Conservation (phyloP, 2,113 vertebrate species). For the Caranx melampygus region DNA sequence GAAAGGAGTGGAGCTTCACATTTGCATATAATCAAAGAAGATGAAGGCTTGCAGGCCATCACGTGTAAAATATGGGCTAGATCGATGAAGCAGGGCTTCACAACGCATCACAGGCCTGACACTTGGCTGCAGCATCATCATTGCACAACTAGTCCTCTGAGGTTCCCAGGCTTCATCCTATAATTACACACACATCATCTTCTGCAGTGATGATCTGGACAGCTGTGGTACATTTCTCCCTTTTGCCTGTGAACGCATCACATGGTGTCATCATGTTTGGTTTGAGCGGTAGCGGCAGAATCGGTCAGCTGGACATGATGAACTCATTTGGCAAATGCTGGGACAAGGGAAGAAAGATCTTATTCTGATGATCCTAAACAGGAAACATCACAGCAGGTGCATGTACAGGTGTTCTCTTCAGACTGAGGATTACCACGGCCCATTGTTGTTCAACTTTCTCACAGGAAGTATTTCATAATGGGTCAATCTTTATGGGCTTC, state of each 20-base stretch:
- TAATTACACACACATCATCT: constrained; percentile 63
- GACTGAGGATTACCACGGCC: constrained; percentile 65
- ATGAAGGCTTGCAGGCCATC: constrained; percentile 9
- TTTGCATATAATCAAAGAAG: constrained; percentile 34
- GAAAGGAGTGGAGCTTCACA: constrained; percentile 1
- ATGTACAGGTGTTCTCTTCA: constrained; percentile 61
- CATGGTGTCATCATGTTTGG: constrained; percentile 20
- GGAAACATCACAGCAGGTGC: constrained; percentile 10
- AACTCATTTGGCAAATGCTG: constrained; percentile 1
- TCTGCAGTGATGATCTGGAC: constrained; percentile 34
- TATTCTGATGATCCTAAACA: constrained; percentile 19
- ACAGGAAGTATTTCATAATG: constrained; percentile 75
- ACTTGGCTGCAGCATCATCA: constrained; percentile 52
- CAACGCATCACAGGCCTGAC: constrained; percentile 18
- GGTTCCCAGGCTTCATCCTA: constrained; percentile 58
- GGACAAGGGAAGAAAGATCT: constrained; percentile 9
- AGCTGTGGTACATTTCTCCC: constrained; percentile 33
- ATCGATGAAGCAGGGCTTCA: constrained; percentile 35
- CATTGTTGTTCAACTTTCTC: constrained; percentile 71
- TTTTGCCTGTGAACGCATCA: constrained; percentile 14
- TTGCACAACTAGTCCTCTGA: constrained; percentile 72
- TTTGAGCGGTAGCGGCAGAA: neutral
- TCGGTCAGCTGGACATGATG: constrained; percentile 12
- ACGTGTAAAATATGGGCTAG: constrained; percentile 30
- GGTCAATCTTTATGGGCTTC: constrained; percentile 71